phyloP scores from a whole-genome alignment of 2,113 vertebrate genomes.

The Atherinomorus stipes region DNA sequence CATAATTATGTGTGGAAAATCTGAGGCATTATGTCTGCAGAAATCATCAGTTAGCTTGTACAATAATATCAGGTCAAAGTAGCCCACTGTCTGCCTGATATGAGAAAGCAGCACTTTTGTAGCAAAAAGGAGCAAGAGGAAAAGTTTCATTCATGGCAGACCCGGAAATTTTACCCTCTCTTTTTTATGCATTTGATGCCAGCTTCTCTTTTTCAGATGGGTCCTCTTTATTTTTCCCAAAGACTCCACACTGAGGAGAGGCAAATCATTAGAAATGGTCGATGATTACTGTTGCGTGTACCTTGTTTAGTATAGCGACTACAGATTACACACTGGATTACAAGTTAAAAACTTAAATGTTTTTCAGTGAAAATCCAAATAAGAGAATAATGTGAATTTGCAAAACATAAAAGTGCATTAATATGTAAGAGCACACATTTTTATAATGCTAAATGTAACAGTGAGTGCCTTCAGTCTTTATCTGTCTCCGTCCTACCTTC shows the following conservation, averaged over 20 bases:
- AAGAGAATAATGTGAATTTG: background rate
- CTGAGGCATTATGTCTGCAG: constrained; percentile 11
- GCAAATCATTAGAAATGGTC: constrained; percentile 88
- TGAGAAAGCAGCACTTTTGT: constrained; percentile 51
- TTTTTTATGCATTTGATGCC: constrained; percentile 93
- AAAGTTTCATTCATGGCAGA: constrained; percentile 71
- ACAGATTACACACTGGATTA: background rate
- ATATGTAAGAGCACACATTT: too few species aligned
- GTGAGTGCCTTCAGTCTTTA: background rate
- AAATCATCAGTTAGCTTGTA: constrained; percentile 31
- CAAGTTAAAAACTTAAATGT: too few species aligned
- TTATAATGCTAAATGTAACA: background rate
- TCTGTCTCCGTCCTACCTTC: constrained; percentile 87
- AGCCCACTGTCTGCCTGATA: constrained; percentile 19
- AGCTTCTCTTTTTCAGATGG: constrained; percentile 97
- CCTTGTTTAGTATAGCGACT: constrained; percentile 19
- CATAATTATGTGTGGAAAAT: constrained; percentile 43
- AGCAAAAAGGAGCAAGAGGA: constrained; percentile 46
- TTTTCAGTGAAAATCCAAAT: background rate
- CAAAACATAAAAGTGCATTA: too few species aligned
- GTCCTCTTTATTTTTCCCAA: constrained; percentile 95
- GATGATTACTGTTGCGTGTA: constrained; percentile 62
- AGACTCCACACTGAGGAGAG: constrained; percentile 95
- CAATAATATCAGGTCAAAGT: constrained; percentile 23
- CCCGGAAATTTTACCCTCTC: constrained; percentile 66